Base-by-base conservation (phyloP, 2,888 invertebrate species). In the Tachina fera region DNA sequence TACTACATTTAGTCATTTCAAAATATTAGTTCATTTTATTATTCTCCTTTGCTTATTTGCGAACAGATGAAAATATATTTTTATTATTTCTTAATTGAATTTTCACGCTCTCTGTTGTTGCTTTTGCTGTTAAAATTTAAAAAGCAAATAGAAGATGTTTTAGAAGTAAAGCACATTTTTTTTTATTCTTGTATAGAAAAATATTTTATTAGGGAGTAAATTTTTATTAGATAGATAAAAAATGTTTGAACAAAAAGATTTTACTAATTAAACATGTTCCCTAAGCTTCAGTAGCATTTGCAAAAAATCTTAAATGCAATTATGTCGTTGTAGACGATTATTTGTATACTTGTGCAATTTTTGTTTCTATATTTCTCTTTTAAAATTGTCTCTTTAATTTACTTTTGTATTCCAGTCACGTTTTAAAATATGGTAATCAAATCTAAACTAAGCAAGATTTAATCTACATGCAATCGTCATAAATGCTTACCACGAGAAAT, bases 371-470 rank as follows among this genome's bases (percentile, higher is more conserved):
- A 22, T 1, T 63, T 39, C 58, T 80, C 6, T 67, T 19, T 53
- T 19, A 16, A 43, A 19, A 16, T 63, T 82, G 19, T 53, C 16
- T 9, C 11, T 63, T 49, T 31, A n/a, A 82, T 43, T 31, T 51
- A 9, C 13, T 19, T 45, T 56, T 68, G 31, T 13, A 9, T 56
- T 65, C 87, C 65, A 72, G 85, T 88, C 88, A 88, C 88, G 88
- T 88, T 58, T 58, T 56, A 58, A 60, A 84, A 83, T 87, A 87
- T 79, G 83, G 86, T 87, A 88, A 88, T 88, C 87, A 87, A 88
- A 87, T 87, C 83, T 84, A 83, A 88, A 87, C 86, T 87, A 84
- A 87, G 80, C 87, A 84, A 87, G 88, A 88, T 88, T 88, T 86
- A 88, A 88, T 88, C 86, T 87, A 70, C 76, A 87, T 87, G 87